A percentile compares a stretch with the other conserved stretches of the same genome.
phyloP scores from a whole-genome alignment of 2,888 invertebrate species.

The Coremacera marginata region DNA sequence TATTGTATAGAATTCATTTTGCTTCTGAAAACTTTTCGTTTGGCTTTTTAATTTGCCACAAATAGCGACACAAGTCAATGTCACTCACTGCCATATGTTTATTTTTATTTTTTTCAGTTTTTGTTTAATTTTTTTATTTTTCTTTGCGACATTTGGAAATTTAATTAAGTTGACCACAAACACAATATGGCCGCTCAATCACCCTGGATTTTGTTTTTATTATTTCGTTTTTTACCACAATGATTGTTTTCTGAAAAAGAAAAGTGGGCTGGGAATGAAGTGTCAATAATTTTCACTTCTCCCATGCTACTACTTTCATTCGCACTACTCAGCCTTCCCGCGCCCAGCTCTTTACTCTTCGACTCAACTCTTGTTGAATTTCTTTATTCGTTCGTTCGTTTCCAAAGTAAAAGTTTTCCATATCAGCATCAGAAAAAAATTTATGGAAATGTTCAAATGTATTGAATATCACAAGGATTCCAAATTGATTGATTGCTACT shows the following conservation, averaged over 20 bases:
- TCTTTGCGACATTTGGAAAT: constrained; percentile 46
- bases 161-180: constrained; percentile 48
- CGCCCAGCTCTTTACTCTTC: constrained; percentile 57
- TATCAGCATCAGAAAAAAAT: neutral
- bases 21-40: constrained; percentile 12
- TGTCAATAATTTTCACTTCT: constrained; percentile 20
- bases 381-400: neutral
- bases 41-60: constrained; percentile 7
- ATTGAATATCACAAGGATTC: neutral
- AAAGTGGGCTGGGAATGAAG: neutral
- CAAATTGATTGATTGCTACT: neutral
- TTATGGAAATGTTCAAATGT: neutral
- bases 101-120: constrained; percentile 35
- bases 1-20: constrained; percentile 37
- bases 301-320: constrained; percentile 33
- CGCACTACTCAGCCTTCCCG: constrained; percentile 63
- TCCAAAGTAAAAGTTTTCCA: constrained; percentile 4
- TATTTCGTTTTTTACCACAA: constrained; percentile 27
- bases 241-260: neutral
- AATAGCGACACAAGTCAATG: constrained; percentile 14
- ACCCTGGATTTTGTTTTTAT: constrained; percentile 26
- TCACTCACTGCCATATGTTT: constrained; percentile 7
- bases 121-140: constrained; percentile 27
- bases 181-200: constrained; percentile 56
- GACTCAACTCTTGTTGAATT: constrained; percentile 27